Conservation (phyloP, 2,113 vertebrate species). For the Montifringilla adamsi region DNA sequence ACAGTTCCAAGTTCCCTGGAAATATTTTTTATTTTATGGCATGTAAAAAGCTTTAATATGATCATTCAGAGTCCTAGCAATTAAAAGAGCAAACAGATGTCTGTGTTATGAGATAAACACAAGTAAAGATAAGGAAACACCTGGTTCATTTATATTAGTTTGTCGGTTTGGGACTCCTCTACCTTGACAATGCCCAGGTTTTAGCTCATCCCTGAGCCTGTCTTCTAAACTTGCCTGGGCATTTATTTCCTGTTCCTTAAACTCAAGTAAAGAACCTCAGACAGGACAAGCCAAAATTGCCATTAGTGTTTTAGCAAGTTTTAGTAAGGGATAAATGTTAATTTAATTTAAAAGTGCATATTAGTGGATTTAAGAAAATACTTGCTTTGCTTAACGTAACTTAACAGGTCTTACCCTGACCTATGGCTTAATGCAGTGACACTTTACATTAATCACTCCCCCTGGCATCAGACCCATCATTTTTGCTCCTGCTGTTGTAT, state of each 20-base stretch:
- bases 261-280: not conserved
- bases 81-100: not conserved
- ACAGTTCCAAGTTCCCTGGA: not conserved
- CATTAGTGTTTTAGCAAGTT: not conserved
- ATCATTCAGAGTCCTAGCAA: not conserved
- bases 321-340: not conserved
- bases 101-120: not conserved
- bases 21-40: not conserved
- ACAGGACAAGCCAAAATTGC: not conserved
- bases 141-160: not conserved
- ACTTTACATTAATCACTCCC: not conserved
- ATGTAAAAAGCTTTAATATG: not conserved
- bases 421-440: not conserved
- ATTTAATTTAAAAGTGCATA: not conserved
- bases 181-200: not conserved
- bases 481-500: rapidly evolving
- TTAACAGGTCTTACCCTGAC: not conserved
- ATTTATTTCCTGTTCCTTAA: not conserved
- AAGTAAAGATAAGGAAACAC: not conserved
- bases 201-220: not conserved
- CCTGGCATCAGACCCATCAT: not conserved
- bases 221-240: not conserved
- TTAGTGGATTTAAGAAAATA: not conserved
- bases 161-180: not conserved
- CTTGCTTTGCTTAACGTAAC: not conserved